A percentile compares a stretch with the other conserved stretches of the same genome.
These are phyloP conservation scores for Passerina amoena DNA, from an alignment of 2,113 vertebrate genomes.

Conservation along the genomic window DNA sequence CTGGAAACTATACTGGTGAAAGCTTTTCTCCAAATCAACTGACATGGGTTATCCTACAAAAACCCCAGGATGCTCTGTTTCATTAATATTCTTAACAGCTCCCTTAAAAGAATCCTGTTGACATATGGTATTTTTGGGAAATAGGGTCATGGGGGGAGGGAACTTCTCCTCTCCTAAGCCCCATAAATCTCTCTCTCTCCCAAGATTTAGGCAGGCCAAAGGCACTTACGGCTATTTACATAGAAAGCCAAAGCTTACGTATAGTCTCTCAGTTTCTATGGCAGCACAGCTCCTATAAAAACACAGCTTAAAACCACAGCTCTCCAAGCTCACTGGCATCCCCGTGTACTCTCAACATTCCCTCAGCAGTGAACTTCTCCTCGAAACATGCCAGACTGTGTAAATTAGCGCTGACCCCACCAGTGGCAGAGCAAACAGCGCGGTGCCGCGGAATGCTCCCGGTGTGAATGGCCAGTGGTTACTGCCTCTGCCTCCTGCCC, in stretches of 20 bases:
- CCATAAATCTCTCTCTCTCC: not conserved
- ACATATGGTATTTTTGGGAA: not conserved
- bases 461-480: rapidly evolving
- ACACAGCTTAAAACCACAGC: not conserved
- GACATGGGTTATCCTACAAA: not conserved
- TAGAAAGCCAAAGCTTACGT: not conserved
- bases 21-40: not conserved
- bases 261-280: conserved; percentile 10
- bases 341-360: not conserved
- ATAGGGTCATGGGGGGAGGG: not conserved
- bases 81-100: not conserved
- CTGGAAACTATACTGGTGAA: not conserved
- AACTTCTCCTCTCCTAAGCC: not conserved
- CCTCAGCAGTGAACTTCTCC: not conserved
- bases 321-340: not conserved
- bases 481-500: not conserved
- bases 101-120: not conserved
- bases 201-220: not conserved
- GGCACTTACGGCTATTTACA: conserved; percentile 5
- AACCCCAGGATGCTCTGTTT: not conserved
- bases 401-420: not conserved
- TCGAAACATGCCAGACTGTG: not conserved
- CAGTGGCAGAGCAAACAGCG: rapidly evolving
- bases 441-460: rapidly evolving
- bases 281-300: conserved; percentile 22